Evolutionary conservation across 2,888 invertebrate genomes (phyloP).

Genomic region (Drosophila niveifrons): DNA sequence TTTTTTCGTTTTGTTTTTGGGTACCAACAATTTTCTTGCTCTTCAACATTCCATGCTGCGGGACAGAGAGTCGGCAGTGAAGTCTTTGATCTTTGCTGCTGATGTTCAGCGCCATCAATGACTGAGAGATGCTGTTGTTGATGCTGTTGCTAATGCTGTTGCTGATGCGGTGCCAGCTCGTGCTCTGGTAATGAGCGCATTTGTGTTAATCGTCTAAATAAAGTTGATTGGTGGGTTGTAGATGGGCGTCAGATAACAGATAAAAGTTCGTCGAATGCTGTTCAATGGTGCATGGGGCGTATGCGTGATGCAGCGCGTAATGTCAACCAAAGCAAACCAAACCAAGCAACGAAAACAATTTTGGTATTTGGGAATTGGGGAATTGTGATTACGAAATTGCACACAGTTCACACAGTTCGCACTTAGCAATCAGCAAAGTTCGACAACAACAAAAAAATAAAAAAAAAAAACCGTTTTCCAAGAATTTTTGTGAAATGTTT

Average conservation of each 20-base stretch:
- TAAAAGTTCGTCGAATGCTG: not conserved
- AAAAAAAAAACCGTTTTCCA: conserved; percentile 29
- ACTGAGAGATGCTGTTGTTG: not conserved
- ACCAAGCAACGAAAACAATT: not conserved
- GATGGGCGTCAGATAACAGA: too few species aligned
- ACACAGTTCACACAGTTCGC: conserved; percentile 15
- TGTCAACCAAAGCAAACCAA: too few species aligned
- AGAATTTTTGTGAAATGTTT: conserved; percentile 46
- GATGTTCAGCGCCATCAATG: conserved; percentile 1
- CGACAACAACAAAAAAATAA: conserved; percentile 18
- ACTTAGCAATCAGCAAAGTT: conserved; percentile 22
- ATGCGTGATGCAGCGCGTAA: conserved; percentile 39
- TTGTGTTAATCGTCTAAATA: conserved; percentile 52
- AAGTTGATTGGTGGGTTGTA: conserved; percentile 44
- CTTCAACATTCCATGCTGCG: conserved; percentile 20
- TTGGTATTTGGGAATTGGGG: not conserved
- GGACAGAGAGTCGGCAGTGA: not conserved
- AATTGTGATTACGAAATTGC: conserved; percentile 18
- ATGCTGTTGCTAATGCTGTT: not conserved
- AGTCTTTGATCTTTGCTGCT: conserved; percentile 27
- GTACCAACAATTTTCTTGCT: conserved; percentile 9
- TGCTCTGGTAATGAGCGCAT: conserved; percentile 51
- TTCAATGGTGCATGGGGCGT: conserved; percentile 29
- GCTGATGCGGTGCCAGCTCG: conserved; percentile 24
- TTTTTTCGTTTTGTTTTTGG: not conserved